Percentiles rank a stretch among this genome's conserved stretches.
Evolutionary conservation across 2,113 vertebrate species (phyloP).

Genomic region (Panthera tigris): DNA sequence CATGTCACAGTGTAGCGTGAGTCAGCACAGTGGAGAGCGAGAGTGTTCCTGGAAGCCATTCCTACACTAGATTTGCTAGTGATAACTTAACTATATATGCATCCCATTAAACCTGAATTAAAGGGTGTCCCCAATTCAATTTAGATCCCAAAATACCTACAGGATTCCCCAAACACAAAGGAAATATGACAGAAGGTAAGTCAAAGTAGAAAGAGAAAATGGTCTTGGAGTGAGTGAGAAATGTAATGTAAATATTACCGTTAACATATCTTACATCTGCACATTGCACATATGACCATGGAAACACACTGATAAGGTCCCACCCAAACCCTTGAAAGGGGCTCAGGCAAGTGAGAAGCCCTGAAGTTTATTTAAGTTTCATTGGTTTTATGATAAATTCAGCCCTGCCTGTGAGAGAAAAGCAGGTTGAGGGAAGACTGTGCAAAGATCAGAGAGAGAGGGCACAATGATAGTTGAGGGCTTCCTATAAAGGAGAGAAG

Average conservation of each 20-base stretch:
- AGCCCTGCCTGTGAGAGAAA: background rate
- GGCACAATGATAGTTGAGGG: background rate
- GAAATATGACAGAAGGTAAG: background rate
- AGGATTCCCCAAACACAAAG: background rate
- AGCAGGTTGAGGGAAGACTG: background rate
- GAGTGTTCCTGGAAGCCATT: conserved; percentile 5
- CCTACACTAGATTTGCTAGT: background rate
- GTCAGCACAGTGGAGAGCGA: background rate
- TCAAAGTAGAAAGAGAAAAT: background rate
- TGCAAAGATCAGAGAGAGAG: background rate
- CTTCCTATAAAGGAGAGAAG: background rate
- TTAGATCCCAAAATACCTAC: background rate
- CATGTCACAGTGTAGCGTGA: background rate
- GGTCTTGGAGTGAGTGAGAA: background rate
- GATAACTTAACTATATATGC: background rate
- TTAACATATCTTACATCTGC: background rate
- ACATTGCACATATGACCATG: too few species aligned
- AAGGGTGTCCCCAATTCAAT: conserved; percentile 9
- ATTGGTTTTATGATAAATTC: background rate
- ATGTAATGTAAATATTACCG: background rate
- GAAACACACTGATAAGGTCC: background rate
- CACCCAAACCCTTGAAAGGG: background rate
- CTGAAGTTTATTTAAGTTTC: background rate
- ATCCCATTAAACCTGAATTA: background rate
- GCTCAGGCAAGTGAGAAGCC: background rate